Conservation (phyloP, 92 coral and sea anemone species). For the Scolanthus callimorphus region DNA sequence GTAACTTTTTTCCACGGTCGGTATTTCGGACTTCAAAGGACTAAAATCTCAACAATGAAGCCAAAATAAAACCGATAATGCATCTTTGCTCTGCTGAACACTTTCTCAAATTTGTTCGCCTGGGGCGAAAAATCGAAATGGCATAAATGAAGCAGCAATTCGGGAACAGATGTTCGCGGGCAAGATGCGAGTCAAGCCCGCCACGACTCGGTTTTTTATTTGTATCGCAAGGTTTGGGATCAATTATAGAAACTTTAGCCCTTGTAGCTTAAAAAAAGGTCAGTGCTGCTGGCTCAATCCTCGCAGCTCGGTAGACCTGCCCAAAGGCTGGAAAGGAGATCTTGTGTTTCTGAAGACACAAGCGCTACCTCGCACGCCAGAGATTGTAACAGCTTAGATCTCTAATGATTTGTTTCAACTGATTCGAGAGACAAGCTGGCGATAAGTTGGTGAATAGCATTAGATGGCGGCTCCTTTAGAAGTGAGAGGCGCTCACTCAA, state of each 20-base stretch:
- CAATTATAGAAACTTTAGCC: too few relatives aligned
- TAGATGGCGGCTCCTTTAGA: conserved; percentile 19
- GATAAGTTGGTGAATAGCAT: conserved; percentile 20
- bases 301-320: too few relatives aligned
- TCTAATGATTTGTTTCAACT: conserved; percentile 16
- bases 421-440: conserved; percentile 19
- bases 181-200: too few relatives aligned
- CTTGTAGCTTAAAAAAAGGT: too few relatives aligned
- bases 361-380: too few relatives aligned
- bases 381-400: conserved; percentile 19
- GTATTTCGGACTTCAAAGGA: conserved; percentile 33
- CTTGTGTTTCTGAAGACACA: not conserved
- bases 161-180: not conserved
- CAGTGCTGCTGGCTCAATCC: too few relatives aligned
- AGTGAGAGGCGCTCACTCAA: conserved; percentile 18
- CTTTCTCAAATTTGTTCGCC: conserved; percentile 20
- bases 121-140: conserved; percentile 11
- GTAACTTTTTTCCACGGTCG: conserved; percentile 20
- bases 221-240: too few relatives aligned
- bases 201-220: too few relatives aligned
- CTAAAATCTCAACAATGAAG: conserved; percentile 23
- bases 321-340: not conserved
- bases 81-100: conserved; percentile 36
- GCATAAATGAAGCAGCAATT: conserved; percentile 3
- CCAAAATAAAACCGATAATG: conserved; percentile 40